phyloP scores from a whole-genome alignment of 92 coral and sea anemone species.

The Pocillopora meandrina region DNA sequence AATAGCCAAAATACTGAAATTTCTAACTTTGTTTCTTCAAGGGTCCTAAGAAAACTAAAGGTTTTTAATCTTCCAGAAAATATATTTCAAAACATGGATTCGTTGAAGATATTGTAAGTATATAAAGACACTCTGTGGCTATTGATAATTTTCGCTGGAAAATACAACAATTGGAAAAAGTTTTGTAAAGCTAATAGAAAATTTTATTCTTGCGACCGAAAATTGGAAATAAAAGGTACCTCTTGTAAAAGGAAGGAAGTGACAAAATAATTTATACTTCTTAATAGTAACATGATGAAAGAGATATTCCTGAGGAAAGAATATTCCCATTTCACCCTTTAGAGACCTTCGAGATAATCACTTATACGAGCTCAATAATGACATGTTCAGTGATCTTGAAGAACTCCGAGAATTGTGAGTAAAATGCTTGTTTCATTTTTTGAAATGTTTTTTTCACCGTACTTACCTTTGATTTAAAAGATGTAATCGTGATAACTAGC shows the following conservation, averaged over 20 bases:
- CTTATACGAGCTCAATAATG: neutral
- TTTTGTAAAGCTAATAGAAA: neutral
- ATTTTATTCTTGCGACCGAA: no score
- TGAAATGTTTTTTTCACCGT: no score
- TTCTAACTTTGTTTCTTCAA: neutral
- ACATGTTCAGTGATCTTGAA: neutral
- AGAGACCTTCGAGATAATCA: neutral
- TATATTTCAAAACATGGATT: neutral
- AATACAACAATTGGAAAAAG: neutral
- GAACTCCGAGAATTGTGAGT: slow-evolving; percentile 4
- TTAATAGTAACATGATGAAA: no score
- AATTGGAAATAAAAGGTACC: no score
- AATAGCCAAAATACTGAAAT: no score
- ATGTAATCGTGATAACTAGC: no score
- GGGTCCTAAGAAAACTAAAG: neutral
- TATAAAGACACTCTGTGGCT: neutral
- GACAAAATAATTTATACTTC: no score
- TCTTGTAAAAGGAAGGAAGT: no score
- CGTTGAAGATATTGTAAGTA: neutral
- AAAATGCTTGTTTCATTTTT: neutral
- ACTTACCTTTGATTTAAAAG: no score
- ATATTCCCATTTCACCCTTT: neutral
- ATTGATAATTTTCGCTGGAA: no score
- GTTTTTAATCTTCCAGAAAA: neutral
- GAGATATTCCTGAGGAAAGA: no score